Base-by-base conservation (phyloP, 30 jellyfish, hydroid and myxozoan genomes). In the Turritopsis rubra region DNA sequence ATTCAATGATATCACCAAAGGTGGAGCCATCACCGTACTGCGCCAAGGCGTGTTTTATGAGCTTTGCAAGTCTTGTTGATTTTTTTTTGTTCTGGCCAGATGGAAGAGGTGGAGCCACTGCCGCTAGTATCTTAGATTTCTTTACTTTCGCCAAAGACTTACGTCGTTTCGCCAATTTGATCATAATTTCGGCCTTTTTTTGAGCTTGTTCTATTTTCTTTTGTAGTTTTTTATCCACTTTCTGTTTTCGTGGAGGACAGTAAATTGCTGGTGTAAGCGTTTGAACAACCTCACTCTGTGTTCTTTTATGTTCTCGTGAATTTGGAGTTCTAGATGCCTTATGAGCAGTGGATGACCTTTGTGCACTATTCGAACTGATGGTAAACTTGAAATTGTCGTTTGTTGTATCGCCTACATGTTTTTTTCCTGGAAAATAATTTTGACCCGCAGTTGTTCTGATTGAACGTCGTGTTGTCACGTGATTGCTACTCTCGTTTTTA, bases 1-100 rank as follows among this genome's bases (percentile, higher is more conserved):
- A 68, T 19, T 68, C 77, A 9, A 68, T 68, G 77, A 68, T 68
- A 68, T 68, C 77, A 1, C 31, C 77, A 68, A 68, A 68, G 30
- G 77, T n/a, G 30, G 77, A 68, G 30, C 77, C 77, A 68, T 68
- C 77, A 1, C 77, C 77, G 77, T 23, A 68, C 77, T 68, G 23
- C 31, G 9, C 30, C 31, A 68, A n/a, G 16, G 77, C 30, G 31
- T 68, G 17, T n/a, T 23, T 68, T 9, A 68, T 68, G 17, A 68
- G 9, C 30, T 68, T 68, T 9, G 19, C 77, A 68, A n/a, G 77
- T 68, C 30, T 68, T 9, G 28, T 19, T 68, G 30, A n/a, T 68
- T 68, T 68, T 27, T 68, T 68, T 3, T 41, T 41, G 31, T 60
- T 21, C 21, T 68, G 77, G 9, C 31, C 28, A 8, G 28, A 7